phyloP scores from a whole-genome alignment of 2,888 invertebrate genomes.

The Tuberolachnus salignus region DNA sequence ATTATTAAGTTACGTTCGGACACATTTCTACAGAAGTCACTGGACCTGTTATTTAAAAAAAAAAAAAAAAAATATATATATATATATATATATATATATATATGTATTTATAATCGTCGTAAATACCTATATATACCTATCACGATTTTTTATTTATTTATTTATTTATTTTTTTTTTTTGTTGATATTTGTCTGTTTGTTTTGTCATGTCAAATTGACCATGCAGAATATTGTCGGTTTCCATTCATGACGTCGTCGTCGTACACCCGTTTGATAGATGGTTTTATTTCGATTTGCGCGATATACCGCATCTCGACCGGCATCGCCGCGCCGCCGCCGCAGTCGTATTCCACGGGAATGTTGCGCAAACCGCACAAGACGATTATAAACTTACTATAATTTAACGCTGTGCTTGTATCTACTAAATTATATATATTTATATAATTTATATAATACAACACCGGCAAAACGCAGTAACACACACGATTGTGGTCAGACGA shows the following conservation, averaged over 20 bases:
- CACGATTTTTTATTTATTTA: constrained; percentile 4
- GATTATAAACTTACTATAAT: constrained; percentile 20
- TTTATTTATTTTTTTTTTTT: constrained; percentile 9
- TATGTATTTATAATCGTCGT: constrained; percentile 3
- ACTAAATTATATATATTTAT: too few relatives aligned
- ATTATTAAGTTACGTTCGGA: too few relatives aligned
- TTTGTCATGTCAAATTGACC: constrained; percentile 38
- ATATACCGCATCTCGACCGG: constrained; percentile 14
- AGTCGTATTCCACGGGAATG: background rate
- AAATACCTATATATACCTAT: background rate
- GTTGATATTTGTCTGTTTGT: constrained; percentile 11
- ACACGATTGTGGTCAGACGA: background rate
- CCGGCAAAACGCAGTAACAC: too few relatives aligned
- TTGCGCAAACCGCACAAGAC: constrained; percentile 43
- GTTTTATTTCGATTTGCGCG: constrained; percentile 27
- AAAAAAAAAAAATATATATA: background rate
- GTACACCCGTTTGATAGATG: constrained; percentile 39
- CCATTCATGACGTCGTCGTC: constrained; percentile 7
- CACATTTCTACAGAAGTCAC: constrained; percentile 17
- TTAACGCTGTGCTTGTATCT: background rate
- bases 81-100: background rate
- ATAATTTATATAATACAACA: too few relatives aligned
- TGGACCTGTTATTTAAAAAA: constrained; percentile 29
- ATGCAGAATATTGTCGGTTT: constrained; percentile 38
- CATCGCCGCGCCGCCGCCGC: background rate